Percentiles rank a stretch among this genome's conserved stretches.
phyloP scores from a whole-genome alignment of 2,113 vertebrate species.

The Gallinago jamesoni region DNA sequence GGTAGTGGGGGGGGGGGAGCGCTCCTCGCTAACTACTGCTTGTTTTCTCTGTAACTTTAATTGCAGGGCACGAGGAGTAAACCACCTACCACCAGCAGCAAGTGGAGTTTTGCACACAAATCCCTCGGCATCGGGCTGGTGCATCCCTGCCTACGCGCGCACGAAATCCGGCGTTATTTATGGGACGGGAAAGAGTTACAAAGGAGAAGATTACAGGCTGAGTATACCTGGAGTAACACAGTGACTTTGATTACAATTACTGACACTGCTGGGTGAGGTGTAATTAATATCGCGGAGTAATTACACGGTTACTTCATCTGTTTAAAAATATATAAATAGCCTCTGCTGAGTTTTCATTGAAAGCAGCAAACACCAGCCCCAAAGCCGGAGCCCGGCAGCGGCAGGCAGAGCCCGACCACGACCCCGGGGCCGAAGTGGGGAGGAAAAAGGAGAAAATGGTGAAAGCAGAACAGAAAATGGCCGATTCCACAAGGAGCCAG shows the following conservation, averaged over 20 bases:
- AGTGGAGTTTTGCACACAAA: background rate
- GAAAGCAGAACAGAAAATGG: background rate
- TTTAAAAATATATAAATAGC: constrained; percentile 1
- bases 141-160: background rate
- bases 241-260: constrained; percentile 36
- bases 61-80: background rate
- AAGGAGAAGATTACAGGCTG: background rate
- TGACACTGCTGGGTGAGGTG: constrained; percentile 2
- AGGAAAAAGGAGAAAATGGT: background rate
- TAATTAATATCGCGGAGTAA: constrained; percentile 38
- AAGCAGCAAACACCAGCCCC: constrained; percentile 5
- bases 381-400: background rate
- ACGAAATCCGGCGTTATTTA: background rate
- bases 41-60: background rate
- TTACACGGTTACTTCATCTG: constrained; percentile 36
- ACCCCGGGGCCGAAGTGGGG: background rate
- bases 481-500: background rate
- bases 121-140: background rate
- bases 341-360: constrained; percentile 1
- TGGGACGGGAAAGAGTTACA: background rate
- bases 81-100: background rate
- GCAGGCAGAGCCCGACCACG: background rate
- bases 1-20: background rate
- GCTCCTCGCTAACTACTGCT: background rate
- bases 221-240: constrained; percentile 33